Evolutionary conservation across 1,140 invertebrate genomes (phyloP), one percentile per base, ranked within the genome.

Genomic region (Palaemon carinicauda): DNA sequence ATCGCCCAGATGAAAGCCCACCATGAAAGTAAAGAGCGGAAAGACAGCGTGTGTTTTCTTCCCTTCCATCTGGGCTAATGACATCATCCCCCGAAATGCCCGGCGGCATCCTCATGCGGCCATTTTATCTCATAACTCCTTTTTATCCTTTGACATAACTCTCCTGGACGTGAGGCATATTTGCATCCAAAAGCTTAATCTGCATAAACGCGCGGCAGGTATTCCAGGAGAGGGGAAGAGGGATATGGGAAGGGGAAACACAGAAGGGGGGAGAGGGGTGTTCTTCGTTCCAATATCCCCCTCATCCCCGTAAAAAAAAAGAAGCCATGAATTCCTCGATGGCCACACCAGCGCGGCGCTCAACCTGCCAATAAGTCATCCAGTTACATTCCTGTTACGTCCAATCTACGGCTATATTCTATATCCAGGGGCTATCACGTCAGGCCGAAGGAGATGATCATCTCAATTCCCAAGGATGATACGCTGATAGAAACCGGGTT

Each of bases 401-500:
- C 41, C 41, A 41, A 41, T 41, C 41, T 41, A 41, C 41, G 41
- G 41, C 41, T 41, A 41, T 41, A 41, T 41, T 41, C 41, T 41
- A 41, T 41, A 41, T 41, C 21, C 65, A 15, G 65, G 65, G 21
- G 24, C 65, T 31, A 69, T 69, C 65, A 69, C 65, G 65, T 69
- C 65, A 69, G 24, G 29, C 24, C 17, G 65, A 69, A 69, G 29
- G 77, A 14, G 41, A 41, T 73, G 41, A 82, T 53, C 81, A 31
- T 82, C 81, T 75, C 81, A 75, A 82, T 82, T 74, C 33, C 81
- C 27, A 10, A 27, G 31, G 52, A 41, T 56, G 81, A 83, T 83
- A 60, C 81, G 81, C 73, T 83, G 81, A 83, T 83, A 83, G 71
- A 83, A 77, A 53, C 56, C 71, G 73, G 81, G 73, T 83, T 83